Base-by-base conservation (phyloP, 1,140 invertebrate species). In the Microplitis mediator region DNA sequence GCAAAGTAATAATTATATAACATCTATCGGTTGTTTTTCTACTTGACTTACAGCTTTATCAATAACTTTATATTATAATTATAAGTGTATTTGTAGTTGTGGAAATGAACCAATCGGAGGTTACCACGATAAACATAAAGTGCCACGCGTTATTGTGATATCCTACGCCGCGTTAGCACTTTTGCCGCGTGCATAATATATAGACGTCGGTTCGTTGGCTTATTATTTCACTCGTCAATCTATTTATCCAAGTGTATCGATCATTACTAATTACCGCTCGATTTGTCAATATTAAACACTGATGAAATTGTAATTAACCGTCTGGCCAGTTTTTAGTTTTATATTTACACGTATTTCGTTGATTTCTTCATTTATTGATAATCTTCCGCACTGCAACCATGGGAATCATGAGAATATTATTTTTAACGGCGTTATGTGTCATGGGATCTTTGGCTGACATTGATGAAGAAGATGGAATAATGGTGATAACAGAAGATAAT, bases 401-500 rank as follows among this genome's bases (percentile, higher is more conserved):
- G 82, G 81, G 76, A 71, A 66, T 75, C 51, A 14, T 56, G 31
- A 64, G 74, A 23, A 11, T 73, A 65, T 66, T 72, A 34, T 52
- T 81, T 75, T 39, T 79, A 32, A 68, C 75, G 32, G 52, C 75
- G 13, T 35, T 80, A n/a, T 76, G 45, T 71, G 68, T 82, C 52
- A 67, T 77, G 34, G 72, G 71, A 35, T 69, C 71, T 6, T 75
- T 69, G 5, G 84, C 85, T 32, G 51, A 68, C 13, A 90, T 96
- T 76, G 90, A 92, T 77, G 89, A 88, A 74, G 97, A 98, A 81
- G 95, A 98, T 65, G 93, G 93, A 69, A 97, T 99, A 61, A 87
- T 98, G 73, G 95, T 99, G 70, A 88, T 98, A 60, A 96, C 91
- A 52, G 95, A 93, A 81, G 89, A 90, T 69, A 98, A 97, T 86